Conservation (phyloP, 2,113 vertebrate species). For the Anser cygnoides region DNA sequence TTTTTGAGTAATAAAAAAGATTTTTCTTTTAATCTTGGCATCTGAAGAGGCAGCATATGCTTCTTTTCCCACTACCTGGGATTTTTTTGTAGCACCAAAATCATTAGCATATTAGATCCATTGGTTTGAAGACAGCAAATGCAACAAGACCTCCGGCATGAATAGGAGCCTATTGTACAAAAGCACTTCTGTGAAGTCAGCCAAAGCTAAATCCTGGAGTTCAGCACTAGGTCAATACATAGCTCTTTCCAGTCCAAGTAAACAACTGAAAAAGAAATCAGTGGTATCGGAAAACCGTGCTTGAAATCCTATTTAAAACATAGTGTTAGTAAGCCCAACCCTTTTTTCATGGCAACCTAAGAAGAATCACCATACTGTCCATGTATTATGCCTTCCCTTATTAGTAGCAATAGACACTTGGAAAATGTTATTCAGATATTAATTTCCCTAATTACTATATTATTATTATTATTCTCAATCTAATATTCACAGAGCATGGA, state of each 20-base stretch:
- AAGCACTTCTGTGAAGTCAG: slow-evolving; percentile 11
- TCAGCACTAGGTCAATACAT: not conserved
- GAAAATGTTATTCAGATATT: not conserved
- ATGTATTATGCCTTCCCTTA: not conserved
- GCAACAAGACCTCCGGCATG: slow-evolving; percentile 5
- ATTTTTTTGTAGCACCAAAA: not conserved
- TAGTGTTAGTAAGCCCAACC: not conserved
- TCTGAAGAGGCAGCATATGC: not conserved
- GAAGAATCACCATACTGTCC: not conserved
- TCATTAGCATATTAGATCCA: not conserved
- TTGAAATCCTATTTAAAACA: not conserved
- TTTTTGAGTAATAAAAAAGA: not conserved
- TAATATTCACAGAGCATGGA: not conserved
- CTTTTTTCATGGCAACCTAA: not conserved
- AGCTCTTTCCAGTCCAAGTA: not conserved
- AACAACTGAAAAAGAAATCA: not conserved
- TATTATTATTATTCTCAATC: not conserved
- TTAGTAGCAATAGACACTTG: not conserved
- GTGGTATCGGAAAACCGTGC: not conserved
- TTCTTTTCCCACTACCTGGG: not conserved
- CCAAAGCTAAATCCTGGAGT: slow-evolving; percentile 2
- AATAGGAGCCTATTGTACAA: not conserved
- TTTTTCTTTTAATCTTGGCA: not conserved
- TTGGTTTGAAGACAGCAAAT: not conserved
- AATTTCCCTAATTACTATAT: not conserved